Conservation (phyloP, 2,888 invertebrate species). For the Microctonus brassicae region DNA sequence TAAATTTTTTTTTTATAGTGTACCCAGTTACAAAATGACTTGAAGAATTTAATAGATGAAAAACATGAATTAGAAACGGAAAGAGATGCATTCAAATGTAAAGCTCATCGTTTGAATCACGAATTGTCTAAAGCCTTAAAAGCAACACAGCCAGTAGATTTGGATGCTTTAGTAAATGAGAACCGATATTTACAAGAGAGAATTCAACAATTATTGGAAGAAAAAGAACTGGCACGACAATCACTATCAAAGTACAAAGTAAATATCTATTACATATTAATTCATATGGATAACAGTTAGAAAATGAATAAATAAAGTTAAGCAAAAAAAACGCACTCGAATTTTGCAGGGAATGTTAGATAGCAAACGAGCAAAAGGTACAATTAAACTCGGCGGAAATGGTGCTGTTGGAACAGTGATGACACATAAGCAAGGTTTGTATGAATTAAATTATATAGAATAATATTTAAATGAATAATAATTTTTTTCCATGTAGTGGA, state of each 20-base stretch:
- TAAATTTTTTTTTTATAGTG: slow-evolving; percentile 72
- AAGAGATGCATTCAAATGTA: slow-evolving; percentile 85
- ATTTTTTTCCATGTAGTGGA: slow-evolving; percentile 74
- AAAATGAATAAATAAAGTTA: background rate
- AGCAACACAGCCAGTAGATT: slow-evolving; percentile 76
- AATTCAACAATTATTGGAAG: slow-evolving; percentile 83
- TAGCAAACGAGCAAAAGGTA: slow-evolving; percentile 80
- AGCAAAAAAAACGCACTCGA: slow-evolving; percentile 14
- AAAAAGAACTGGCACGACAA: slow-evolving; percentile 81
- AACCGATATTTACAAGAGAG: slow-evolving; percentile 87
- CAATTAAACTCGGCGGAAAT: slow-evolving; percentile 77
- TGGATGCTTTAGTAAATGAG: slow-evolving; percentile 85
- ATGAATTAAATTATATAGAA: background rate
- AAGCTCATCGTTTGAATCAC: slow-evolving; percentile 85
- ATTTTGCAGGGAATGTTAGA: slow-evolving; percentile 77
- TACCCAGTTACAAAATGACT: slow-evolving; percentile 81
- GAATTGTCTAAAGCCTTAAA: slow-evolving; percentile 81
- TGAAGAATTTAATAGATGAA: slow-evolving; percentile 85
- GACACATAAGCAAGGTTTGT: slow-evolving; percentile 84
- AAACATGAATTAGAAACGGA: slow-evolving; percentile 87
- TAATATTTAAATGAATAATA: slow-evolving; percentile 3
- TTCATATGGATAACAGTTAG: slow-evolving; percentile 53
- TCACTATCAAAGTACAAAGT: slow-evolving; percentile 84
- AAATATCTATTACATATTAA: slow-evolving; percentile 37
- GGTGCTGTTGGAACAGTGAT: slow-evolving; percentile 79